phyloP scores from a whole-genome alignment of 2,797 vertebrate species.

The Masticophis lateralis region DNA sequence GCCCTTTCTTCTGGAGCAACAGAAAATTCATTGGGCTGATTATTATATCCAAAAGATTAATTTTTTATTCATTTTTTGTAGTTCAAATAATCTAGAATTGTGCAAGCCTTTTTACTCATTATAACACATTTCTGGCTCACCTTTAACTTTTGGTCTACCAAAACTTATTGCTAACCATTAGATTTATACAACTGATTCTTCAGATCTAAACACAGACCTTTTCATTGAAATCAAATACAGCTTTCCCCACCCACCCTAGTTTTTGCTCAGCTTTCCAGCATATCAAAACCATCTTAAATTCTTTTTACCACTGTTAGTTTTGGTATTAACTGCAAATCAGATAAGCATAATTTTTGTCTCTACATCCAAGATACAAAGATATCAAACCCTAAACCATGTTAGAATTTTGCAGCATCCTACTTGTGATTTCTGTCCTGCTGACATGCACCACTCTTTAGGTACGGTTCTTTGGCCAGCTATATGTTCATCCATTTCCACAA shows the following conservation, averaged over 20 bases:
- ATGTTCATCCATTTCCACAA: not conserved
- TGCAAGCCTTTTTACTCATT: not conserved
- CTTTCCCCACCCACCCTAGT: no score
- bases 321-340: not conserved
- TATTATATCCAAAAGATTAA: no score
- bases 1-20: not conserved
- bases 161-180: not conserved
- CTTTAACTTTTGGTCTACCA: not conserved
- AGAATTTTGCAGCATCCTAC: not conserved
- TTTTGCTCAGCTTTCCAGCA: not conserved
- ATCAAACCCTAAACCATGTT: not conserved
- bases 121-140: not conserved
- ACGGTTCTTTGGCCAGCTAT: not conserved
- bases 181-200: not conserved
- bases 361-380: not conserved
- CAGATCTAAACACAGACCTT: not conserved
- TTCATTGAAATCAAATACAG: not conserved
- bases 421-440: not conserved
- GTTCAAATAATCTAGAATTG: not conserved
- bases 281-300: not conserved
- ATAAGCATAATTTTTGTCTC: not conserved
- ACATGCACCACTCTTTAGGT: not conserved
- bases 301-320: not conserved
- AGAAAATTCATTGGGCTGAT: not conserved
- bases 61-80: not conserved